Base-by-base conservation (phyloP, 2,113 vertebrate species). In the Oryzias melastigma region DNA sequence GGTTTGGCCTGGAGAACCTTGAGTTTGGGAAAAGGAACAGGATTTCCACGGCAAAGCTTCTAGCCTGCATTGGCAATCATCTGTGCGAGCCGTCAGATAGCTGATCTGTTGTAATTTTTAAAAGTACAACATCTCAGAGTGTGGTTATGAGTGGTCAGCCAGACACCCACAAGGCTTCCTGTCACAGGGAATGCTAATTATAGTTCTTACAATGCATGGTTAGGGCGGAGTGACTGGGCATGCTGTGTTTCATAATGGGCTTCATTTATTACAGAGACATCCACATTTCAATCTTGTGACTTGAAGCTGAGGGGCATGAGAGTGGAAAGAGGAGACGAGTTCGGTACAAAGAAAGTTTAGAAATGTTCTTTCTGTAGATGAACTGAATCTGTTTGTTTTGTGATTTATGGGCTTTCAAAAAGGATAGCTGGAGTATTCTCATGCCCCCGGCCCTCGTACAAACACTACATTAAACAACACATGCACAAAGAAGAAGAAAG, bases 81-180 rank as follows among this genome's bases (percentile, higher is more conserved):
- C 46, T 3, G 46, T 47, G 46, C 46, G 12, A 13, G 87, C 86
- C 87, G 91, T 90, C 91, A 93, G 81, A 92, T 91, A 78, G 57
- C 87, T 89, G 68, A 73, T 5, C 46, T 53, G 16, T 78, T 61
- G 88, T 91, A 84, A 86, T 91, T 88, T 35, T 89, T 78, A 68
- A 77, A 90, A 77, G 85, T 88, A 69, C 81, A 64, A 65, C 47
- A 27, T 69, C 70, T 81, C 78, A 79, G 81, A 66, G 89, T 91
- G 90, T 85, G 54, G 68, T 78, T 67, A 15, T 60, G 75, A 83
- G 85, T 92, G 93, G 91, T 92, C 93, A 82, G 85, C 58, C 62
- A 52, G 63, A 80, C 77, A 69, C 52, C 75, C 78, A 53, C 53
- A 65, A 70, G 65, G 68, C 80, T 90, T 86, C 72, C 66, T 83